Conservation (phyloP, 2,113 vertebrate species). For the Lamprologus speciosus region DNA sequence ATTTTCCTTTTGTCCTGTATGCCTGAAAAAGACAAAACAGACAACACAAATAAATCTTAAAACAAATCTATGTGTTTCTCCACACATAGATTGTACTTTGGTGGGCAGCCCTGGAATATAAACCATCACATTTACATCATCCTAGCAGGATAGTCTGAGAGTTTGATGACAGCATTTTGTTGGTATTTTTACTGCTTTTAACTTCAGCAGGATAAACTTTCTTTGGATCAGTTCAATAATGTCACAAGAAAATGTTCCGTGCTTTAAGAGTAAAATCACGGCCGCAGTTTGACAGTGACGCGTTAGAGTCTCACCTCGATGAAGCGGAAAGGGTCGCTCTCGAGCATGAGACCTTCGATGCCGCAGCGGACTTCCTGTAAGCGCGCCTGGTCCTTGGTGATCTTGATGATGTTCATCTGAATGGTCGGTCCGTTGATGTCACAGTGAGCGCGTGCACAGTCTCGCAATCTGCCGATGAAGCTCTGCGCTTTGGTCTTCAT, state of each 20-base stretch:
- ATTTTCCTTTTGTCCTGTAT: conserved; percentile 20
- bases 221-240: neutral
- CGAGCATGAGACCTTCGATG: conserved; percentile 48
- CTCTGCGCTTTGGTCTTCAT: conserved; percentile 33
- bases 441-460: conserved; percentile 5
- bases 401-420: conserved; percentile 53
- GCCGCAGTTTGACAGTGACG: neutral
- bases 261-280: neutral
- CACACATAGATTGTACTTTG: neutral
- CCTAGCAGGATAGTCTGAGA: neutral
- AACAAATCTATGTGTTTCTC: fast-evolving
- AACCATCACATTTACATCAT: neutral
- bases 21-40: conserved; percentile 25
- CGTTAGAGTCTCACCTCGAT: conserved; percentile 44
- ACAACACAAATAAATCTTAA: neutral
- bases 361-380: conserved; percentile 50
- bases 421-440: conserved; percentile 23
- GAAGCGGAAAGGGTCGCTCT: conserved; percentile 66
- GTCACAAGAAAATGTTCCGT: neutral
- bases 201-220: neutral
- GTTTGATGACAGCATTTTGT: neutral
- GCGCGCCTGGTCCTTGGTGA: conserved; percentile 54
- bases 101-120: neutral
- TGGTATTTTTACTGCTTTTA: neutral
- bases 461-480: conserved; percentile 36